Evolutionary conservation across 2,797 vertebrate genomes (phyloP).

Genomic region (Oryzias sinensis): DNA sequence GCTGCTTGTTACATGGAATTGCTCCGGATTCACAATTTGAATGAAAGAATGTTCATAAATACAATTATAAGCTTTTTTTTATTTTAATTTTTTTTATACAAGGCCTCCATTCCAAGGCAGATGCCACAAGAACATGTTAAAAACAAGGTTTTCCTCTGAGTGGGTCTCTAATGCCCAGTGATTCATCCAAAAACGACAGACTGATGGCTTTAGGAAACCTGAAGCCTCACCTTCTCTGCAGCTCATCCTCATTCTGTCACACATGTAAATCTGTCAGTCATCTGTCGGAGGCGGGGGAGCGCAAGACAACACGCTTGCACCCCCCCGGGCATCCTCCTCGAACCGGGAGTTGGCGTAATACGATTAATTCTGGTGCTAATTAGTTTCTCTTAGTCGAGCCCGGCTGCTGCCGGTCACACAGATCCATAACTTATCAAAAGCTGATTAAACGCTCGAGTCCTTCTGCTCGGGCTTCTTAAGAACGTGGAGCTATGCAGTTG

Average conservation of each 20-base stretch:
- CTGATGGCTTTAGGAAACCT: conserved; percentile 17
- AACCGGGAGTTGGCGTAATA: conserved; percentile 52
- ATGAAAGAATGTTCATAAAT: too few relatives aligned
- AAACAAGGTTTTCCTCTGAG: too few relatives aligned
- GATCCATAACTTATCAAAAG: conserved; percentile 69
- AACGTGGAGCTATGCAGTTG: conserved; percentile 41
- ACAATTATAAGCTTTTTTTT: too few relatives aligned
- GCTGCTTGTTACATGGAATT: too few relatives aligned
- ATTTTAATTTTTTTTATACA: too few relatives aligned
- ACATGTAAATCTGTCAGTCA: conserved; percentile 41
- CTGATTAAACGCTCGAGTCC: conserved; percentile 66
- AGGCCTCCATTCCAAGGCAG: too few relatives aligned
- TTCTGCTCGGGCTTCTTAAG: conserved; percentile 42
- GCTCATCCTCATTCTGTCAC: conserved; percentile 56
- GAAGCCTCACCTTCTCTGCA: conserved; percentile 10
- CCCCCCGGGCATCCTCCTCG: conserved; percentile 23
- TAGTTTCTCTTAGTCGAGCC: conserved; percentile 31
- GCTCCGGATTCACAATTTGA: too few relatives aligned
- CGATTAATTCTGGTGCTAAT: conserved; percentile 64
- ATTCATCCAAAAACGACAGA: background rate
- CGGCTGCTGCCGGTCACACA: conserved; percentile 36
- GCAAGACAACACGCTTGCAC: conserved; percentile 25
- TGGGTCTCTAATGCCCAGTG: conserved; percentile 8
- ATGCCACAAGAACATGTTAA: too few relatives aligned
- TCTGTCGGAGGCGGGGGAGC: background rate